Percentiles rank a stretch among this genome's conserved stretches.
These are phyloP conservation scores for crab-eating macaque (Macaca fascicularis) DNA, from an alignment of 2,113 vertebrate genomes.

Conservation along the genomic window T2T-MFA8v1.1 NC_132903.1:3268001-3268500, in stretches of 20 bases:
- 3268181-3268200: not conserved
- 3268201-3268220: not conserved
- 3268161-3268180: too few species aligned
- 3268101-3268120: accelerated
- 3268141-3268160: not conserved
- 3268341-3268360: accelerated
- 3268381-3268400: not conserved
- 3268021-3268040: not conserved
- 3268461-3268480: accelerated
- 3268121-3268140: too few species aligned
- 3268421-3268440: not conserved
- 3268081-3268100: accelerated
- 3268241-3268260: not conserved
- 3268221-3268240: not conserved
- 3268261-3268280: not conserved
- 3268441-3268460: accelerated
- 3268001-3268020: too few species aligned
- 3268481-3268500: not conserved
- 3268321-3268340: not conserved
- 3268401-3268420: not conserved
- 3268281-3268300: not conserved
- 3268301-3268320: not conserved
- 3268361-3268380: not conserved
- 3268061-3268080: accelerated
- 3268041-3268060: not conserved